A percentile compares a stretch with the other conserved stretches of the same genome.
These are phyloP conservation scores for Crioceris asparagi DNA, from an alignment of 2,888 invertebrate species.

Conservation along the genomic window DNA sequence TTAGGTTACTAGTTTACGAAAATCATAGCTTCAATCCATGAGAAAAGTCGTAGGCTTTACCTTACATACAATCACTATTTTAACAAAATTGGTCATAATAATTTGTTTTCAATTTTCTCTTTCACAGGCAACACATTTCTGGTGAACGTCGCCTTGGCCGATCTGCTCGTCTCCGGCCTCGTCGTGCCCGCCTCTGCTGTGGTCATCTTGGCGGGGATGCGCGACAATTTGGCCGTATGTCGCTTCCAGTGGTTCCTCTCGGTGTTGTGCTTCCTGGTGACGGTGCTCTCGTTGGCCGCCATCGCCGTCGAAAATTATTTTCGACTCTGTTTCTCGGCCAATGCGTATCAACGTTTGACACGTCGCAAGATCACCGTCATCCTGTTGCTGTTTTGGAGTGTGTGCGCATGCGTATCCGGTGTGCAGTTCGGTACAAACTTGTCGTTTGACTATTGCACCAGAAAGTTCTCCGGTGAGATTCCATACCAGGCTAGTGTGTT, in stretches of 20 bases:
- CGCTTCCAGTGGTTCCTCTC: conserved; percentile 56
- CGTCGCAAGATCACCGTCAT: conserved; percentile 42
- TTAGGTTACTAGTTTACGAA: too few relatives aligned
- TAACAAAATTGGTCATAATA: too few relatives aligned
- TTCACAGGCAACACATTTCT: conserved; percentile 55
- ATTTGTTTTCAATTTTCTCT: conserved; percentile 1
- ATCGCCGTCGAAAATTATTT: conserved; percentile 58
- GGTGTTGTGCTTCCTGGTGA: conserved; percentile 54
- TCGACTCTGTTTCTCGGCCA: conserved; percentile 46
- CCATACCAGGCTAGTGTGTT: conserved; percentile 48
- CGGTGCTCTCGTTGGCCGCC: conserved; percentile 49
- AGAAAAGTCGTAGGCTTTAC: too few relatives aligned
- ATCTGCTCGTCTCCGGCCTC: conserved; percentile 55
- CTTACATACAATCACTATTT: too few relatives aligned
- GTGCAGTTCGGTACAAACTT: conserved; percentile 50
- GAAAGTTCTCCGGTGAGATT: conserved; percentile 43
- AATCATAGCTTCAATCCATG: too few relatives aligned
- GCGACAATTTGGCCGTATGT: conserved; percentile 48
- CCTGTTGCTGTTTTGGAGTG: conserved; percentile 45
- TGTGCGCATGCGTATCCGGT: conserved; percentile 46
- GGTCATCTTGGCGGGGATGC: conserved; percentile 54
- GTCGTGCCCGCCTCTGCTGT: conserved; percentile 61
- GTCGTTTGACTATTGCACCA: conserved; percentile 59
- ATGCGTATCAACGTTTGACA: conserved; percentile 42
- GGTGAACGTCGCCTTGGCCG: conserved; percentile 60